These are phyloP conservation scores for Conchocele bisecta DNA, from an alignment of 2,888 invertebrate species.

Conservation along the genomic window DNA sequence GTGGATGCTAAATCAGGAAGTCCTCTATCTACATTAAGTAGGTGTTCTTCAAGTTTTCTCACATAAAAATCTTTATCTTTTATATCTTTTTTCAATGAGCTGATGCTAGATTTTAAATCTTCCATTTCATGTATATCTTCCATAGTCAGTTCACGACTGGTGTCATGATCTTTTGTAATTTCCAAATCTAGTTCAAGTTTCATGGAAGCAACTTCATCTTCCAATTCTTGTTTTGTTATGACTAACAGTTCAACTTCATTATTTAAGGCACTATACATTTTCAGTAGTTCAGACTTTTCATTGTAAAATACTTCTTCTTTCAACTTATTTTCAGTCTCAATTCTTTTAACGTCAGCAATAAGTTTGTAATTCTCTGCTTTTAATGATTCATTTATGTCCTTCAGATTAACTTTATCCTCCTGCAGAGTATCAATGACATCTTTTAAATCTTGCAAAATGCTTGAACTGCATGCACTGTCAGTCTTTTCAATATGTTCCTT, in stretches of 20 bases:
- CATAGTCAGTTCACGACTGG: slow-evolving; percentile 42
- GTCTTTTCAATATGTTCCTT: too few species aligned
- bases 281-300: slow-evolving; percentile 55
- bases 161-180: slow-evolving; percentile 16
- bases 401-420: slow-evolving; percentile 10
- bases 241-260: slow-evolving; percentile 57
- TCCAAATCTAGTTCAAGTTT: slow-evolving; percentile 50
- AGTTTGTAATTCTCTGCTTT: neutral
- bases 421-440: slow-evolving; percentile 10
- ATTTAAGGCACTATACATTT: slow-evolving; percentile 56
- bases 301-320: slow-evolving; percentile 44
- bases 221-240: slow-evolving; percentile 53
- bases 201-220: slow-evolving; percentile 45
- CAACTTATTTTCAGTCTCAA: neutral
- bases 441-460: too few species aligned
- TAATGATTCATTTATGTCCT: neutral
- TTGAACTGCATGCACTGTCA: too few species aligned
- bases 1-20: slow-evolving; percentile 40
- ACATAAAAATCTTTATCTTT: slow-evolving; percentile 66
- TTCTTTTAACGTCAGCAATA: neutral
- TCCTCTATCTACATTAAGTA: slow-evolving; percentile 47
- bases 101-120: slow-evolving; percentile 53
- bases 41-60: slow-evolving; percentile 63
- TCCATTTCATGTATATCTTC: slow-evolving; percentile 55
- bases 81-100: slow-evolving; percentile 52